Percentiles rank a stretch among this genome's conserved stretches.
These are phyloP conservation scores for Mastomys coucha DNA, from an alignment of 2,113 vertebrate species.

Conservation along the genomic window DNA sequence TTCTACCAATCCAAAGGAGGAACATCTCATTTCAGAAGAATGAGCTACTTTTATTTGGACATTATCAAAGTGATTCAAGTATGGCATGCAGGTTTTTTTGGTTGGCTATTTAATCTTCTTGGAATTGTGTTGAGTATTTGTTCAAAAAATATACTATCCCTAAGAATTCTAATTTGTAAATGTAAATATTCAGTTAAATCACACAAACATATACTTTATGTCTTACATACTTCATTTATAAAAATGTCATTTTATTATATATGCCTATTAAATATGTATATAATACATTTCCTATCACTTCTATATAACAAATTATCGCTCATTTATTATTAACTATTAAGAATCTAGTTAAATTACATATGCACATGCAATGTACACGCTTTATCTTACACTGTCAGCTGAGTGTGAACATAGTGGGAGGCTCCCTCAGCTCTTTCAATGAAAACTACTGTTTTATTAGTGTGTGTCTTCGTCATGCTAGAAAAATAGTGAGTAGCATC, in stretches of 20 bases:
- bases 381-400: neutral
- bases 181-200: neutral
- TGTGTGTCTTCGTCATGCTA: conserved; percentile 21
- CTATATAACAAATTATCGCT: neutral
- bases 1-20: neutral
- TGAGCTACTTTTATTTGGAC: neutral
- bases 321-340: neutral
- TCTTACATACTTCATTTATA: neutral
- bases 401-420: neutral
- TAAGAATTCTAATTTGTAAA: neutral
- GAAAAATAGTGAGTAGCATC: neutral
- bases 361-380: neutral
- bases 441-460: neutral
- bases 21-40: conserved; percentile 38
- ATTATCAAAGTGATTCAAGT: conserved; percentile 53
- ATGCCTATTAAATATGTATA: neutral
- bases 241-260: neutral
- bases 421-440: neutral
- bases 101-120: neutral
- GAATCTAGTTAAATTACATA: neutral
- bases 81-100: neutral
- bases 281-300: neutral
- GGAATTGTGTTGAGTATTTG: neutral
- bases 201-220: neutral
- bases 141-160: conserved; percentile 28